These are phyloP conservation scores for Mythimna ferrago DNA, from an alignment of 2,888 invertebrate genomes.

Conservation along the genomic window DNA sequence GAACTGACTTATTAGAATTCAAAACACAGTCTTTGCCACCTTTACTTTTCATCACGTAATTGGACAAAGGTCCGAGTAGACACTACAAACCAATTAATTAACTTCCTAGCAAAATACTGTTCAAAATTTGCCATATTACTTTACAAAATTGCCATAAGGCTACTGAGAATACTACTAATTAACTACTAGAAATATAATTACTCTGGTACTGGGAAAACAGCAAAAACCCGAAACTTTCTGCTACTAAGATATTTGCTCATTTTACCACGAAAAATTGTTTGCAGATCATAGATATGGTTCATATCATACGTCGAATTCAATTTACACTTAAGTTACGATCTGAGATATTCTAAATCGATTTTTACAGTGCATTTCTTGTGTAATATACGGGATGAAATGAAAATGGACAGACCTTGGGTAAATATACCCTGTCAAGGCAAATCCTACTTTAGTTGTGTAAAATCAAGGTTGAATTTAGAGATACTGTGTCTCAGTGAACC, in stretches of 20 bases:
- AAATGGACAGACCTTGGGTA: constrained; percentile 33
- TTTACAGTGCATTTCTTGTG: constrained; percentile 56
- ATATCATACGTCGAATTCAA: constrained; percentile 34
- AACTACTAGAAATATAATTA: constrained; percentile 9
- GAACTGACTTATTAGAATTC: not conserved
- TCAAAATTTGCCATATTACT: not conserved
- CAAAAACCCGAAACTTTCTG: not conserved
- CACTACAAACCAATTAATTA: not conserved
- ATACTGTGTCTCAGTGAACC: constrained; percentile 1
- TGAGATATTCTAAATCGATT: constrained; percentile 43
- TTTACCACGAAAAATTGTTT: not conserved
- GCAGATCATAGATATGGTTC: not conserved
- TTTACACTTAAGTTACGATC: constrained; percentile 40
- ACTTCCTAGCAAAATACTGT: not conserved
- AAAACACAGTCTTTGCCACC: not conserved
- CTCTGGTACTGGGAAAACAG: not conserved
- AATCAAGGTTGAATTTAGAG: constrained; percentile 35
- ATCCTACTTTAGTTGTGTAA: constrained; percentile 10
- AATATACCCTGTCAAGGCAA: constrained; percentile 30
- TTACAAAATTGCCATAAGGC: not conserved
- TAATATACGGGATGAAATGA: constrained; percentile 40
- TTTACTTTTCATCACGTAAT: not conserved
- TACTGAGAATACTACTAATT: constrained; percentile 13
- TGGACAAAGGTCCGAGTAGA: not conserved
- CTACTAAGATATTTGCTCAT: not conserved